phyloP scores from a whole-genome alignment of 1,140 invertebrate species.

The Nasonia giraulti region DNA sequence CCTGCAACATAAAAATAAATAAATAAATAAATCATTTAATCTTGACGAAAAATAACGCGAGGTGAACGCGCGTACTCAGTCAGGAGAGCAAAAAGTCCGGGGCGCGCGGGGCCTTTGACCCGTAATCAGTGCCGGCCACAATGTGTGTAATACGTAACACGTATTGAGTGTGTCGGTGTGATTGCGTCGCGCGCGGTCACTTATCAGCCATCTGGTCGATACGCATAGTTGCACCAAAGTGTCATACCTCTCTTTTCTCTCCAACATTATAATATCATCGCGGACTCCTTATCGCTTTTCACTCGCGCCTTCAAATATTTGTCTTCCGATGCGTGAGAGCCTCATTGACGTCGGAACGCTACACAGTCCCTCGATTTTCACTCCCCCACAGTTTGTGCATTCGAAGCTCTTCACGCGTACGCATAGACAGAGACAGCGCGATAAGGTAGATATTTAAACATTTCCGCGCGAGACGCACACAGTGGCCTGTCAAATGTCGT shows the following conservation, averaged over 20 bases:
- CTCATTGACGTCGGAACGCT: not conserved
- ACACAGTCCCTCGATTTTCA: not conserved
- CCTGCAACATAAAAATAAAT: too few species aligned
- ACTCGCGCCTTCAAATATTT: slow-evolving; percentile 32
- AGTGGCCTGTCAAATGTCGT: slow-evolving; percentile 5
- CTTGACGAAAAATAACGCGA: too few species aligned
- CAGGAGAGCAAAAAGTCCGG: not conserved
- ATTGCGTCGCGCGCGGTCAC: not conserved
- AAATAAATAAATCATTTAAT: too few species aligned
- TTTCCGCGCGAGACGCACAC: slow-evolving; percentile 14
- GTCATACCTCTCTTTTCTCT: not conserved
- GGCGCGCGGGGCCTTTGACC: slow-evolving; percentile 60
- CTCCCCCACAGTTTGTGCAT: not conserved
- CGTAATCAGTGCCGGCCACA: slow-evolving; percentile 61
- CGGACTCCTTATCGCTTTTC: not conserved
- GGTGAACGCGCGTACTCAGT: too few species aligned
- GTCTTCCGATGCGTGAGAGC: not conserved
- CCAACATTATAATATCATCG: not conserved
- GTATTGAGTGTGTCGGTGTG: slow-evolving; percentile 53
- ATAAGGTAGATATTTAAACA: slow-evolving; percentile 30
- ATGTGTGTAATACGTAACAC: slow-evolving; percentile 58
- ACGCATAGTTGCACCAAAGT: not conserved
- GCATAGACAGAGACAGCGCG: not conserved
- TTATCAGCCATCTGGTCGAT: slow-evolving; percentile 27
- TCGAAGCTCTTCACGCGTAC: not conserved